Conservation (phyloP, 2,888 invertebrate species). For the Brassicogethes aeneus region DNA sequence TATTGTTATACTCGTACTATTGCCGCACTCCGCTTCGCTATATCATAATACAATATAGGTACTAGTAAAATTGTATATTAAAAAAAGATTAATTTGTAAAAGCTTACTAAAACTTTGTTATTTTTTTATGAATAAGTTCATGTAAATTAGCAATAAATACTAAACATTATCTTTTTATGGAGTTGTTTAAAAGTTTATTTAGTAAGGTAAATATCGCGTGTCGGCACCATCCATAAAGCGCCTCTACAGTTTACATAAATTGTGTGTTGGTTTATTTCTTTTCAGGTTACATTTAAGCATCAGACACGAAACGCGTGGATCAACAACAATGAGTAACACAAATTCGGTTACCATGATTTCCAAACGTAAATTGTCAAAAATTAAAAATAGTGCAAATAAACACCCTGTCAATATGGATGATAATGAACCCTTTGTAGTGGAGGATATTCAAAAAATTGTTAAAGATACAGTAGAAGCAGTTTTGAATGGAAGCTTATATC, state of each 20-base stretch:
- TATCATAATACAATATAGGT: too few species aligned
- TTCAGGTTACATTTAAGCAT: neutral
- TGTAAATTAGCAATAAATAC: too few species aligned
- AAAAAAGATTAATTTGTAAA: too few species aligned
- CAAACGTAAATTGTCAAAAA: neutral
- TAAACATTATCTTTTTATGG: neutral
- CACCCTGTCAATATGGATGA: conserved; percentile 29
- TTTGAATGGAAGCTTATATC: conserved; percentile 63
- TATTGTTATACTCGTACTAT: too few species aligned
- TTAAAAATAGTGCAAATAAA: neutral
- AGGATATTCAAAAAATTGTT: conserved; percentile 67
- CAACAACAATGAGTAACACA: neutral
- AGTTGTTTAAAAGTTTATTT: neutral
- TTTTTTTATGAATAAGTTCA: too few species aligned
- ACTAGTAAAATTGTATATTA: too few species aligned
- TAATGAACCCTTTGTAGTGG: conserved; percentile 53
- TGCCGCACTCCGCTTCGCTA: too few species aligned
- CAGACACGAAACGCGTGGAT: too few species aligned
- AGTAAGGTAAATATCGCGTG: neutral
- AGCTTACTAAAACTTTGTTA: too few species aligned
- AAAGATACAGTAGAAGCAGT: conserved; percentile 66
- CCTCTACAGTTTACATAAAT: neutral
- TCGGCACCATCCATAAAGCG: neutral
- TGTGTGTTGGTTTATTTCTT: neutral
- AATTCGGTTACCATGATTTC: neutral